phyloP scores from a whole-genome alignment of 1,140 invertebrate genomes.

The Lepidurus packardi region DNA sequence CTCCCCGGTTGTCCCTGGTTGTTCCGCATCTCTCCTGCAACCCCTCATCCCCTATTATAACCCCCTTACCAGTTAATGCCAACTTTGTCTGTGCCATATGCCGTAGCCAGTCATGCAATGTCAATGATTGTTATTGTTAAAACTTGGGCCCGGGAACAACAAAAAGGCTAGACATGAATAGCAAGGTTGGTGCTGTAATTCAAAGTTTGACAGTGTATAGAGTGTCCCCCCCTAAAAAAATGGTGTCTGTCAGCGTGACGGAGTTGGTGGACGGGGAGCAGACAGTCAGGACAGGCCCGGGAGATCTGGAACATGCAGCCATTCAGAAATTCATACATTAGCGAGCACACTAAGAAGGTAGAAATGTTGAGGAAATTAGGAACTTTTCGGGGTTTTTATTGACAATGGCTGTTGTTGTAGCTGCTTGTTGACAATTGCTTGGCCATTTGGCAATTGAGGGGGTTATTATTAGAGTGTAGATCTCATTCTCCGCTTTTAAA shows the following conservation, averaged over 20 bases:
- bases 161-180: background rate
- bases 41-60: background rate
- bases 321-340: too few species aligned
- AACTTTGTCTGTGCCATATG: constrained; percentile 15
- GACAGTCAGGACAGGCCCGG: background rate
- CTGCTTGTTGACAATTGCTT: too few species aligned
- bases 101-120: constrained; percentile 15
- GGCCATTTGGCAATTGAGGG: too few species aligned
- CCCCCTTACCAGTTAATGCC: background rate
- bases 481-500: too few species aligned
- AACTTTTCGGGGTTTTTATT: too few species aligned
- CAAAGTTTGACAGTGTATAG: background rate
- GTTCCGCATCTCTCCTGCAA: background rate
- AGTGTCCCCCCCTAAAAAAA: background rate
- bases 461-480: too few species aligned
- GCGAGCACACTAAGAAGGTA: too few species aligned
- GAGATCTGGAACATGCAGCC: too few species aligned
- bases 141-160: background rate
- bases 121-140: constrained; percentile 22
- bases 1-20: too few species aligned
- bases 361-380: too few species aligned
- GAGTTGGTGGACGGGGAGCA: background rate
- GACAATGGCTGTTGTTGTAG: too few species aligned
- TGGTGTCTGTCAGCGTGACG: background rate
- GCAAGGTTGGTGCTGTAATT: background rate